Evolutionary conservation across 2,797 vertebrate species (phyloP).

Genomic region (Lutjanus argentimaculatus): DNA sequence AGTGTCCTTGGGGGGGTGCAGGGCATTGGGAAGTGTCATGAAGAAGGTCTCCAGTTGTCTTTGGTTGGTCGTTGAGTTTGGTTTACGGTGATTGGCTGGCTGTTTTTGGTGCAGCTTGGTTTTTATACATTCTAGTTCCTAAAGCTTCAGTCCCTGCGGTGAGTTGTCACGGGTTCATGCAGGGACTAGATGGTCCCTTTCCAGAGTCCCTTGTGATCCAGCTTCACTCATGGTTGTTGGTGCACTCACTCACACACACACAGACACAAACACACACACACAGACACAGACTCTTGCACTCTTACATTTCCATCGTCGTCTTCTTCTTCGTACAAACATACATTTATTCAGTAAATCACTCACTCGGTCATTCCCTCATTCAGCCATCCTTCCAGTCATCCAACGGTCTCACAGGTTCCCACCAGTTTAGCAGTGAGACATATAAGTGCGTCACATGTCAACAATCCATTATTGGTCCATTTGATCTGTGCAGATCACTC

Average conservation of each 20-base stretch:
- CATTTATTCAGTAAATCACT: conserved; percentile 65
- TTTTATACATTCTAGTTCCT: conserved; percentile 87
- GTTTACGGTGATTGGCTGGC: conserved; percentile 70
- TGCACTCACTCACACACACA: conserved; percentile 57
- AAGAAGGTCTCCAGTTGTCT: conserved; percentile 84
- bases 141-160: conserved; percentile 82
- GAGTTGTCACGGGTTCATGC: conserved; percentile 75
- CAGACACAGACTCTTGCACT: conserved; percentile 46
- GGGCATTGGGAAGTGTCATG: conserved; percentile 55
- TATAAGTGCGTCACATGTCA: conserved; percentile 81
- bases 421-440: conserved; percentile 75
- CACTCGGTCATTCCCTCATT: conserved; percentile 52
- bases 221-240: conserved; percentile 82
- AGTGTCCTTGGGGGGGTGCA: conserved; percentile 53
- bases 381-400: conserved; percentile 51
- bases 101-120: conserved; percentile 81
- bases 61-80: conserved; percentile 80
- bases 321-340: conserved; percentile 56
- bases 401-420: conserved; percentile 67
- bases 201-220: conserved; percentile 75
- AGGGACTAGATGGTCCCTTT: conserved; percentile 73
- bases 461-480: conserved; percentile 70
- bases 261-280: conserved; percentile 31
- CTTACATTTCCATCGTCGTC: conserved; percentile 50
- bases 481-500: conserved; percentile 67